These are phyloP conservation scores for Atlantisia rogersi DNA, from an alignment of 2,113 vertebrate genomes.

Conservation along the genomic window DNA sequence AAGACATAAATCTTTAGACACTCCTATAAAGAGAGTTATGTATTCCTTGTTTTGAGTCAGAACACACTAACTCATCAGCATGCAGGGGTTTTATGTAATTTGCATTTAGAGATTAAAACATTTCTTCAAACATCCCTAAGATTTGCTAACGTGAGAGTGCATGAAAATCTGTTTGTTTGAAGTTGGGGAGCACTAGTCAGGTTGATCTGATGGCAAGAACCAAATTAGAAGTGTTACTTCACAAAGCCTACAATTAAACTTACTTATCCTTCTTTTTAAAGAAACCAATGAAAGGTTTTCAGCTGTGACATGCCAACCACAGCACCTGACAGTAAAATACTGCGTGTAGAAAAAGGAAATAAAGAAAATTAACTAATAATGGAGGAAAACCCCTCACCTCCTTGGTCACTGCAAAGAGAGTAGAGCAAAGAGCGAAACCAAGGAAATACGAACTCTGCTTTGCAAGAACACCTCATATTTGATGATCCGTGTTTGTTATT, in stretches of 20 bases:
- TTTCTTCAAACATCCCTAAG: neutral
- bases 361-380: neutral
- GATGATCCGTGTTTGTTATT: neutral
- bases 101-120: neutral
- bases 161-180: neutral
- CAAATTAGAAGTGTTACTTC: neutral
- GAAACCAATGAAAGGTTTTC: neutral
- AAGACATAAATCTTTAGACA: neutral
- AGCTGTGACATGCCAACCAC: neutral
- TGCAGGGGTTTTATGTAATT: neutral
- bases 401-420: neutral
- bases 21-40: neutral
- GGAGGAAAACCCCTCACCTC: neutral
- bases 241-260: neutral
- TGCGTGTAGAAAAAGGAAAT: neutral
- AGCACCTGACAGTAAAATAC: neutral
- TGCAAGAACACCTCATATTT: neutral
- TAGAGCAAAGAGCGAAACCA: neutral
- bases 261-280: neutral
- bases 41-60: neutral
- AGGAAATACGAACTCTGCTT: neutral
- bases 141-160: neutral
- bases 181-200: neutral
- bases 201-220: neutral
- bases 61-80: neutral